Base-by-base conservation (phyloP, 2,888 invertebrate genomes). In the Chalcosyrphus nemorum region DNA sequence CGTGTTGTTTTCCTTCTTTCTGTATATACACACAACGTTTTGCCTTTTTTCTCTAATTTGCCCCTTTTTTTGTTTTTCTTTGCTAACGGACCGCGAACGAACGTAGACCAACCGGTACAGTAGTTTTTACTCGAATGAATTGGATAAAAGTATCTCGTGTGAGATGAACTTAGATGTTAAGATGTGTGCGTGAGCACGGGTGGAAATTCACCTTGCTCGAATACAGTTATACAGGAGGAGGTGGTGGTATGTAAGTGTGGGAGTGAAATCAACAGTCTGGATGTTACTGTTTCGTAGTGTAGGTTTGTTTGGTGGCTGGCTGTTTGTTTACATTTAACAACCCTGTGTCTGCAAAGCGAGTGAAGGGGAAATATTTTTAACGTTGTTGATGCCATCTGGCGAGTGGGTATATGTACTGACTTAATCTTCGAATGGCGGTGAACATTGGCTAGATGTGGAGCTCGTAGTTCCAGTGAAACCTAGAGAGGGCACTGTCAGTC, bases 41-140 rank as follows among this genome's bases (percentile, higher is more conserved):
- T 70, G 43, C 54, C 32, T 56, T 11, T 38, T 13, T 38, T 35
- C 17, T 66, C 50, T n/a, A n/a, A n/a, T n/a, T n/a, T n/a, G n/a
- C n/a, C 6, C 32, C 15, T 57, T 59, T 56, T 27, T 38, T 29
- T 27, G 54, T 47, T 50, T 47, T 45, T 54, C 17, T 61, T 50
- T 71, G 9, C 35, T 61, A 35, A 50, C 72, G 78, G 63, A 61
- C 19, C 70, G 70, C 80, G 24, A 21, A 57, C 74, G n/a, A 75
- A 75, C 84, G 84, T 70, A 43, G 21, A 74, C 84, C 74, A 19
- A 52, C 57, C 75, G 52, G 35, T 35, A 21, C 74, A 41, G 52
- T 57, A 75, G 70, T 56, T 74, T 80, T 57, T 70, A 84, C 84
- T 84, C 84, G 84, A 84, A 75, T 84, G 84, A 84, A 59, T 77